These are phyloP conservation scores for Bradypodion ventrale DNA, from an alignment of 2,797 vertebrate species.

Conservation along the genomic window DNA sequence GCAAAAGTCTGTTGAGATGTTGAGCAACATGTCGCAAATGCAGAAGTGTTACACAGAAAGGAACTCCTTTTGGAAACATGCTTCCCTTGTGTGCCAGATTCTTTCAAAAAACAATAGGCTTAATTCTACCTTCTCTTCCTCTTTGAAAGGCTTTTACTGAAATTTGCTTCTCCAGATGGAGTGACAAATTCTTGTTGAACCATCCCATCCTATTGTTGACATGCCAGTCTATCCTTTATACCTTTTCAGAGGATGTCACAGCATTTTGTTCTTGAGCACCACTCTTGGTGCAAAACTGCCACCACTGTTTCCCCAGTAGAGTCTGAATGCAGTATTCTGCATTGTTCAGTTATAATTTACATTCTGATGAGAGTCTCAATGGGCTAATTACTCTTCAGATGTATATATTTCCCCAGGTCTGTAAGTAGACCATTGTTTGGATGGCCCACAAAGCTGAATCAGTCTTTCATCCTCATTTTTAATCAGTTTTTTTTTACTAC, in stretches of 20 bases:
- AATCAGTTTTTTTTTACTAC: not conserved
- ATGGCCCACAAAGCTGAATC: conserved; percentile 24
- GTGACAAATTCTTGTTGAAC: not conserved
- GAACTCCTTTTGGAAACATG: not conserved
- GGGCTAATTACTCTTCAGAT: not conserved
- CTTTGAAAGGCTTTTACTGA: not conserved
- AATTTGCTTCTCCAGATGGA: not conserved
- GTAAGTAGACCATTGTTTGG: not conserved
- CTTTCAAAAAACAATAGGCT: not conserved
- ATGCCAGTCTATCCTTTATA: not conserved
- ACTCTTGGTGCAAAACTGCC: not conserved
- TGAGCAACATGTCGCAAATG: not conserved
- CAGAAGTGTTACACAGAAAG: not conserved
- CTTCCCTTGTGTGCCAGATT: not conserved
- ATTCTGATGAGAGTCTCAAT: not conserved
- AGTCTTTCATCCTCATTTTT: not conserved
- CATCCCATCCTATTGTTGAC: too few relatives aligned
- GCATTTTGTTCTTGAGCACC: not conserved
- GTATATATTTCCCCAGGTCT: not conserved
- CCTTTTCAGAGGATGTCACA: not conserved
- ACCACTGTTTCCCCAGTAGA: not conserved
- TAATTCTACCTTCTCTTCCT: not conserved
- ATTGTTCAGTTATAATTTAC: not conserved
- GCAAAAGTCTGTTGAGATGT: not conserved
- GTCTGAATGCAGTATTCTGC: too few relatives aligned